phyloP scores from a whole-genome alignment of 2,888 invertebrate genomes.

The Drosophila meridiana region DNA sequence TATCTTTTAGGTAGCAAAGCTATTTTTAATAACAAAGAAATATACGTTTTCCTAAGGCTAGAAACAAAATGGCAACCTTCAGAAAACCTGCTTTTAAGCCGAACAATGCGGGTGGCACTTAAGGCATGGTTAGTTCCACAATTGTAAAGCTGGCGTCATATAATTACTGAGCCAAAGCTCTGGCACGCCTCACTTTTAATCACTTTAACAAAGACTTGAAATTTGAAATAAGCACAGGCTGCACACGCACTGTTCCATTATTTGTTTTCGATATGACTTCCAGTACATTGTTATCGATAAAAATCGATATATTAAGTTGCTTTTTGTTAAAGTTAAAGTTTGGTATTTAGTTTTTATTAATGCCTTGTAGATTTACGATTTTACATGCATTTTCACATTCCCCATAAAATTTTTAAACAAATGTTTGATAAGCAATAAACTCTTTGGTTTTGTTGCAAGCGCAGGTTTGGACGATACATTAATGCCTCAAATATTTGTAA shows the following conservation, averaged over 20 bases:
- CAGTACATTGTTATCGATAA: background rate
- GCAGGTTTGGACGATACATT: background rate
- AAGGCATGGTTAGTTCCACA: conserved; percentile 2
- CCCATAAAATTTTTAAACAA: background rate
- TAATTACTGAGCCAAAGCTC: background rate
- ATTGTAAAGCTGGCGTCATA: conserved; percentile 8
- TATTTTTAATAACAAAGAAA: conserved; percentile 8
- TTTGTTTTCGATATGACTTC: background rate
- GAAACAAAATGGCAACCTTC: conserved; percentile 3
- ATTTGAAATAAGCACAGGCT: background rate
- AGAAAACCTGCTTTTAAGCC: conserved; percentile 5
- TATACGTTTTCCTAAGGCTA: background rate
- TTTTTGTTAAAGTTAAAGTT: background rate
- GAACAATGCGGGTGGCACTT: conserved; percentile 8
- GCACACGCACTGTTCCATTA: background rate
- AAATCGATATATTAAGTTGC: background rate
- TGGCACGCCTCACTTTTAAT: background rate
- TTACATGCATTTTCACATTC: background rate
- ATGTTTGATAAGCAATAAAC: background rate
- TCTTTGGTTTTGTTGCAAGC: background rate
- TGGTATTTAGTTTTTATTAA: background rate
- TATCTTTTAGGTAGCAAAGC: background rate
- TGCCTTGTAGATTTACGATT: background rate
- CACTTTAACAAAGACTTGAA: background rate
- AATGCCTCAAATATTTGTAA: background rate